These are phyloP conservation scores for Glossophaga mutica DNA, from an alignment of 2,797 vertebrate genomes.

Conservation along the genomic window DNA sequence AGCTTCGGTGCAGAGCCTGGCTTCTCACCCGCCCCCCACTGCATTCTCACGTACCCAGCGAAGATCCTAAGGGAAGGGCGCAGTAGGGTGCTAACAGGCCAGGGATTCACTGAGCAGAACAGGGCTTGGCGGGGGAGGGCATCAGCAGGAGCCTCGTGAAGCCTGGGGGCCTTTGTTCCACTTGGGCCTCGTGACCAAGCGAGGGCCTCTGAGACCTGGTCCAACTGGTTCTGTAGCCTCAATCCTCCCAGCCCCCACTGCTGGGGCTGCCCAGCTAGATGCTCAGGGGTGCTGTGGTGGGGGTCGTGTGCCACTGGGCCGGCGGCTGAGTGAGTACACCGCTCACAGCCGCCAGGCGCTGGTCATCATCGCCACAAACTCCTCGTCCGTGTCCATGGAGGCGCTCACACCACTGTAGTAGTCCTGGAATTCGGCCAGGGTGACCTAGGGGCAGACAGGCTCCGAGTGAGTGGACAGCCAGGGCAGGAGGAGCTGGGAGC, in stretches of 20 bases:
- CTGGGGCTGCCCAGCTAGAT: not conserved
- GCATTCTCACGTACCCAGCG: no score
- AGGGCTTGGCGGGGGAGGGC: not conserved
- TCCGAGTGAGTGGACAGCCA: not conserved
- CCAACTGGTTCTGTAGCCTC: not conserved
- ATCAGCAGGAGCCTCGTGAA: not conserved
- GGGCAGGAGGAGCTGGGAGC: rapidly evolving
- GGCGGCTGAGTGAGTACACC: rapidly evolving
- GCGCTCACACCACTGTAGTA: constrained; percentile 84
- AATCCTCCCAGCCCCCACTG: not conserved
- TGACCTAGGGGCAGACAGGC: constrained; percentile 76
- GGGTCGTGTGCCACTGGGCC: rapidly evolving
- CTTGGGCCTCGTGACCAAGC: not conserved
- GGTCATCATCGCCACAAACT: constrained; percentile 82
- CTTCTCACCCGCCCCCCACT: not conserved
- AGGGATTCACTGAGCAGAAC: not conserved
- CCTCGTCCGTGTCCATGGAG: constrained; percentile 82
- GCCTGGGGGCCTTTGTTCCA: not conserved
- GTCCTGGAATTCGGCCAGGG: constrained; percentile 84
- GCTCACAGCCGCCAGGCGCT: constrained; percentile 76
- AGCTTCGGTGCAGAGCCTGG: not conserved
- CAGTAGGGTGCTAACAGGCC: not conserved
- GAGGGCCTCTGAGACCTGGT: not conserved
- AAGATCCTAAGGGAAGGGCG: rapidly evolving
- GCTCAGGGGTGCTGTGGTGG: rapidly evolving